Percentiles rank a stretch among this genome's conserved stretches.
These are phyloP conservation scores for Leptinotarsa texana DNA, from an alignment of 1,140 invertebrate genomes.

Conservation along the genomic window DNA sequence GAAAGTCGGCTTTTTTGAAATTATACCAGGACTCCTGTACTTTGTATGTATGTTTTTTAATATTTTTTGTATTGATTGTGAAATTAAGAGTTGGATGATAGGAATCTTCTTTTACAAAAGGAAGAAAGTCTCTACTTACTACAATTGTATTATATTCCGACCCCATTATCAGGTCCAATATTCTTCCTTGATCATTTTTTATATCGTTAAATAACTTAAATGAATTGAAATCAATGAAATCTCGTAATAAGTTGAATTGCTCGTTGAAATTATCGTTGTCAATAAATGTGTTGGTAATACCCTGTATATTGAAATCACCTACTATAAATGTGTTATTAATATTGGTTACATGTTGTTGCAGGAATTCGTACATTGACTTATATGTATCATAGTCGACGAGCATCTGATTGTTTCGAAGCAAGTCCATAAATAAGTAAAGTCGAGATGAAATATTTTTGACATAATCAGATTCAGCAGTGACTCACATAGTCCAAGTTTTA, in stretches of 20 bases:
- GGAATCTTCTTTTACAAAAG: neutral
- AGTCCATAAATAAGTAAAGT: too few relatives aligned
- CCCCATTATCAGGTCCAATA: neutral
- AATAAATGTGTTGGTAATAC: neutral
- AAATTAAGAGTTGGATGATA: conserved; percentile 10
- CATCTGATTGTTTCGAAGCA: too few relatives aligned
- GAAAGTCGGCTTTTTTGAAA: conserved; percentile 6
- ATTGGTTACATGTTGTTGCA: neutral
- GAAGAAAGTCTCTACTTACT: conserved; percentile 6
- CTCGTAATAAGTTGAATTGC: neutral
- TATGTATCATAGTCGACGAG: neutral
- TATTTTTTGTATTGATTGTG: conserved; percentile 10
- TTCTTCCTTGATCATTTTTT: neutral
- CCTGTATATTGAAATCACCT: neutral
- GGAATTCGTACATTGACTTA: neutral
- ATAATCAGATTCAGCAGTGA: too few relatives aligned
- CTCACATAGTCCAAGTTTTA: too few relatives aligned
- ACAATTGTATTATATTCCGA: neutral
- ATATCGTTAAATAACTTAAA: neutral
- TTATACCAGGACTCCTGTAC: neutral
- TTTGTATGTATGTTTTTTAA: neutral
- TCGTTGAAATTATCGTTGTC: neutral
- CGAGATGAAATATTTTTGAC: too few relatives aligned
- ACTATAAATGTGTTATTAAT: neutral
- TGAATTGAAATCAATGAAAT: conserved; percentile 6